Evolutionary conservation across 2,888 invertebrate species (phyloP), one percentile per base, ranked within the genome.

Genomic region (Tenthredo scrophulariae): DNA sequence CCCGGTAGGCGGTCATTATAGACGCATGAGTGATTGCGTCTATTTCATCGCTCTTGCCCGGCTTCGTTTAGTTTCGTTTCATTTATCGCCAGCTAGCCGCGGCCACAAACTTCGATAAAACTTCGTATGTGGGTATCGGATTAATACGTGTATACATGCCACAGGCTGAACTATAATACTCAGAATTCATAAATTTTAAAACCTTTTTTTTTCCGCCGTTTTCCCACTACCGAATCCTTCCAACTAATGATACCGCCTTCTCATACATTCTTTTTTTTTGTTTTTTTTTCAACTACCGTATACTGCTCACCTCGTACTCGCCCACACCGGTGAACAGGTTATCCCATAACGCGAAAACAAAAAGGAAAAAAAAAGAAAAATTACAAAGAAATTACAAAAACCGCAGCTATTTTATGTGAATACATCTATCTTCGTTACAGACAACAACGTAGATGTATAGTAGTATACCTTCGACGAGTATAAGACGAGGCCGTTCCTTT

Each of bases 21-120:
- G 80, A 80, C 80, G 80, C 58, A 80, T 80, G 58, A 62, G 80
- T n/a, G 80, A 80, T 80, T 29, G 80, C 37, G 62, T 80, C 37
- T 80, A 80, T 80, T 80, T 80, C 37, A 80, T 80, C 80, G 58
- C 80, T 37, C 62, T 80, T 80, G 37, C 15, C 37, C 37, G 80
- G 80, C 80, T 80, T 80, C 80, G 58, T 77, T 50, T 77, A 50
- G 43, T 74, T 74, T 74, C 72, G 70, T 37, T 40, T 74, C 43
- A 74, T 74, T 40, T 22, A n/a, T 40, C 72, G 72, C 43, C 29
- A 15, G 13, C 43, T 15, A 15, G 26, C 26, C 26, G 22, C 29
- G 70, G 7, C 5, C 26, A 40, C n/a, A 74, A 6, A n/a, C 10
- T 22, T n/a, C n/a, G n/a, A 54, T 40, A 2, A 62, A 62, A 62